A percentile compares a stretch with the other conserved stretches of the same genome.
These are phyloP conservation scores for Nannoperca obscura DNA, from an alignment of 2,797 vertebrate species.

Conservation along the genomic window DNA sequence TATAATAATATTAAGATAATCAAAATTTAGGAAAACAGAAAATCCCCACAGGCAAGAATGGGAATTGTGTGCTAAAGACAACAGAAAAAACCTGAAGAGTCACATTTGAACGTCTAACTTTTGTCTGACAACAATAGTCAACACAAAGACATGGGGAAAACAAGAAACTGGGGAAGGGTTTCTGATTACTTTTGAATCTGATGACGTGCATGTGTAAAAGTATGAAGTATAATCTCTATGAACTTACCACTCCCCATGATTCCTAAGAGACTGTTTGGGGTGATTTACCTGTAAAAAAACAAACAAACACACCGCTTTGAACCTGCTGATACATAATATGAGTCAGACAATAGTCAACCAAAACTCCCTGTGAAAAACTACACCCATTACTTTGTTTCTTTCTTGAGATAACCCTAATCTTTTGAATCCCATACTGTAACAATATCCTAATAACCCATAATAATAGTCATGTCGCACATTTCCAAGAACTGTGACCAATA, in stretches of 20 bases:
- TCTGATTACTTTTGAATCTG: not conserved
- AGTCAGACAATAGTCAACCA: constrained; percentile 13
- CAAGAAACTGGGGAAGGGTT: not conserved
- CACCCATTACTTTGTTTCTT: not conserved
- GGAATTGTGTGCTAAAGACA: not conserved
- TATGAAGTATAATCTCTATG: not conserved
- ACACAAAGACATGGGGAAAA: not conserved
- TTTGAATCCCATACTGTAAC: not conserved
- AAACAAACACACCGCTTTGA: constrained; percentile 41
- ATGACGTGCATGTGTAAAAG: not conserved
- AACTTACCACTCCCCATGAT: constrained; percentile 81
- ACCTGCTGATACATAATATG: constrained; percentile 8
- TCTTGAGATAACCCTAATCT: not conserved
- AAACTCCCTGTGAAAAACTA: not conserved
- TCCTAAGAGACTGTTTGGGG: constrained; percentile 59
- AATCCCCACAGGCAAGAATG: constrained; percentile 2
- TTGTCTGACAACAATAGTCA: constrained; percentile 4
- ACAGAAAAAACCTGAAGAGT: constrained; percentile 32
- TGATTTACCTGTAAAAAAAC: constrained; percentile 58
- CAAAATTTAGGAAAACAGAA: constrained; percentile 26
- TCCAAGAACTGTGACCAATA: not conserved
- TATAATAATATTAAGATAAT: too few species aligned
- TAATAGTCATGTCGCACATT: not conserved
- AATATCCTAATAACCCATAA: too few species aligned
- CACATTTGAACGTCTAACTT: not conserved